Evolutionary conservation across 2,113 vertebrate genomes (phyloP), one percentile per base, ranked within the genome.

Genomic region (Microcebus ravelobensis): DNA sequence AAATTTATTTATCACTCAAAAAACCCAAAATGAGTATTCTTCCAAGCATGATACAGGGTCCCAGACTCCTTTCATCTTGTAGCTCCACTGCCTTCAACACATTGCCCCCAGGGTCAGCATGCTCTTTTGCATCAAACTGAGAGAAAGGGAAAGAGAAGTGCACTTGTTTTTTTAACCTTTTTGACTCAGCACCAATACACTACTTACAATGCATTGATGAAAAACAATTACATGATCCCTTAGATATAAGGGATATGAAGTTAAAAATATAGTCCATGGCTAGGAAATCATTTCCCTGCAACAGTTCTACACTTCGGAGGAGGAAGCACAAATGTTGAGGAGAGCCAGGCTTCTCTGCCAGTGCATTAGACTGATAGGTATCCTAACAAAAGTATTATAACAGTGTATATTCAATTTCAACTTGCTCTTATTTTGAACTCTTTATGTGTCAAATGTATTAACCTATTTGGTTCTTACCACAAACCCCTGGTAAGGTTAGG

Each of bases 391-490:
- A 61, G 42, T 81, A 42, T 65, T 80, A n/a, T 82, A 61, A 61
- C 17, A 45, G 3, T 63, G 59, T 70, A 50, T 94, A 83, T 52
- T 86, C n/a, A 70, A 45, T 57, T 76, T 71, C 76, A 92, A 31
- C 36, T 84, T 92, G 12, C 21, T 34, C 85, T 96, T 52, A 11
- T 88, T 94, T 84, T 97, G 76, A 77, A 92, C 61, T 84, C 27
- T n/a, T 86, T 74, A 7, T 87, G n/a, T 39, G 50, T 61, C 48
- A 70, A 31, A 31, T 71, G 1, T 84, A 59, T 68, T 87, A 70
- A 42, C 9, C 36, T 34, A 76, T 76, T 90, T 79, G 52, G 15
- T 81, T 94, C 42, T 94, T 76, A 36, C 57, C 25, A 65, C 39
- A 76, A 82, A 74, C 59, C 65, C 77, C 74, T 74, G 95, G 73